Percentiles rank a stretch among this genome's conserved stretches.
These are phyloP conservation scores for Dexiosoma caninum DNA, from an alignment of 2,888 invertebrate genomes.

Conservation along the genomic window DNA sequence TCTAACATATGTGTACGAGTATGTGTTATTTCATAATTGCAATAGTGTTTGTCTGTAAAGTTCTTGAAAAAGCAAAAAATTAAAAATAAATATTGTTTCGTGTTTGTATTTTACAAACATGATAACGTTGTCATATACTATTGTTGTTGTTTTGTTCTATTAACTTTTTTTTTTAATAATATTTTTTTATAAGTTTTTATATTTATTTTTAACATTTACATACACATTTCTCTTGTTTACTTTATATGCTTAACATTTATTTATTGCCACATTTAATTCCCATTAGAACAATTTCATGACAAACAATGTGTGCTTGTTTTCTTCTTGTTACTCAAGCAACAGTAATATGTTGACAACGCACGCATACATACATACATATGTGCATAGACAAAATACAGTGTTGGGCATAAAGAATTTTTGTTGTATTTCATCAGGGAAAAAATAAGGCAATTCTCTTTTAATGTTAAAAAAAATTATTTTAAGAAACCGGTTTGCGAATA, in stretches of 20 bases:
- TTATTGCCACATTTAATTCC: conserved; percentile 73
- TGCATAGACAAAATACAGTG: neutral
- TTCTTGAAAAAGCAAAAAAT: neutral
- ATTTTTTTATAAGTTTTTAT: conserved; percentile 13
- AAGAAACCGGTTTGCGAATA: too few species aligned
- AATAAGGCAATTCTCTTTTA: neutral
- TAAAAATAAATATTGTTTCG: conserved; percentile 13
- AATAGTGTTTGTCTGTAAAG: neutral
- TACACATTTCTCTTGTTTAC: conserved; percentile 3
- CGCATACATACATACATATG: neutral
- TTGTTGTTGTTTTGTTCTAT: neutral
- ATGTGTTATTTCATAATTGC: neutral
- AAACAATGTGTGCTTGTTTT: conserved; percentile 49
- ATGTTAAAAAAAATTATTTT: neutral
- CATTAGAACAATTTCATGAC: conserved; percentile 73
- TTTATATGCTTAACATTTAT: conserved; percentile 66
- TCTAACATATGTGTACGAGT: neutral
- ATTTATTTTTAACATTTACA: conserved; percentile 19
- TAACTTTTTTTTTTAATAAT: neutral
- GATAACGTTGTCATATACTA: conserved; percentile 49
- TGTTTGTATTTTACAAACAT: conserved; percentile 32
- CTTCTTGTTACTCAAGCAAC: conserved; percentile 10
- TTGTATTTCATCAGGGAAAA: neutral
- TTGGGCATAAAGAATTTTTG: too few species aligned
- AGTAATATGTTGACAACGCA: conserved; percentile 6